Base-by-base conservation (phyloP, 1,140 invertebrate genomes). In the Octopus sinensis region DNA sequence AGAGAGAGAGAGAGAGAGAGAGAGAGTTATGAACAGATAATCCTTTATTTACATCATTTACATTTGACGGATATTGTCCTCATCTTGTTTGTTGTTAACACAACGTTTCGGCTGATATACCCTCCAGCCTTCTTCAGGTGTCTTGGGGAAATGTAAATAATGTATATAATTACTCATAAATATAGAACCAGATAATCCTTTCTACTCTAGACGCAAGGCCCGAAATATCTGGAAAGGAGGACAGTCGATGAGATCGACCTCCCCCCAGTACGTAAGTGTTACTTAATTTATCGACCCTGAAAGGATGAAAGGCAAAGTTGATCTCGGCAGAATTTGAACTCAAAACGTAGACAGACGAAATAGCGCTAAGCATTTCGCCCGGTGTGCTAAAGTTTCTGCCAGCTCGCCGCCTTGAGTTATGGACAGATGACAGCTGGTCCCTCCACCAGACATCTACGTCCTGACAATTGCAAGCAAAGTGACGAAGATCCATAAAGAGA, bases 361-460 rank as follows among this genome's bases (percentile, higher is more conserved):
- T 23, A 23, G 23, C 23, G 23, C 23, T 23, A 23, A 23, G 23
- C 23, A 23, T 23, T 23, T 23, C 23, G 23, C 23, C 23, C 23
- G 23, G 23, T 23, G 23, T 23, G 23, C 23, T 23, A 23, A 23
- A 23, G 23, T 23, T 23, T 23, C 23, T 23, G 23, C 23, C 23
- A 23, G 23, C 23, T 23, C 23, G 23, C 23, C 23, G 23, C 23
- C 23, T 23, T 23, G 23, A 23, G 80, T 83, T 17, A 86, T 86
- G 52, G 88, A 88, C 80, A 84, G 86, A 53, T 86, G 86, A 76
- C 81, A 87, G 43, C 79, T 85, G n/a, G 80, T 82, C 71, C 80
- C 80, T 52, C 71, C 10, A 23, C 30, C 12, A 79, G 23, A 53
- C 51, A 51, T 53, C 53, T 77, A n/a, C 76, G 83, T 87, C 53